phyloP scores from a whole-genome alignment of 2,113 vertebrate genomes.

The Noturus placidus region DNA sequence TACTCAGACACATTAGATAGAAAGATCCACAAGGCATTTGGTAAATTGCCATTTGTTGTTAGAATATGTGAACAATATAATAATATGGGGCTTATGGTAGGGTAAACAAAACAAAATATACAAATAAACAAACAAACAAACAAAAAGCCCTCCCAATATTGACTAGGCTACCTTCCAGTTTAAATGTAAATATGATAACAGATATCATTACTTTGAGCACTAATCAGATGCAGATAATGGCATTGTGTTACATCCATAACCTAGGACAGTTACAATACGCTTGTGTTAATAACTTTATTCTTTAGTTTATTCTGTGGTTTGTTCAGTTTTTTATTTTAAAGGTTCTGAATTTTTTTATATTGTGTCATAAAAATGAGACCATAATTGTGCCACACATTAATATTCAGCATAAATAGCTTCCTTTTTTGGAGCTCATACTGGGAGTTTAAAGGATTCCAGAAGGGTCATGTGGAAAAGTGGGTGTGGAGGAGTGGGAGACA shows the following conservation, averaged over 20 bases:
- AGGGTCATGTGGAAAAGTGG: not conserved
- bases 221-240: not conserved
- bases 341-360: constrained; percentile 4
- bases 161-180: not conserved
- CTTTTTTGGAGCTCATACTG: constrained; percentile 7
- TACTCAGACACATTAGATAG: too few species aligned
- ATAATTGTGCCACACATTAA: not conserved
- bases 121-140: too few species aligned
- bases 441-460: not conserved
- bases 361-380: not conserved
- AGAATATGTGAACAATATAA: too few species aligned
- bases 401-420: not conserved
- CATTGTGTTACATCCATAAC: not conserved
- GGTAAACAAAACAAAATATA: too few species aligned
- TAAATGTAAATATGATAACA: not conserved
- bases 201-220: not conserved
- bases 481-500: constrained; percentile 35
- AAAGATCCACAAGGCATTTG: too few species aligned
- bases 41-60: too few species aligned
- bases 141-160: too few species aligned
- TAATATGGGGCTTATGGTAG: too few species aligned
- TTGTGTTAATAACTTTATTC: not conserved
- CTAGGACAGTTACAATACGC: not conserved
- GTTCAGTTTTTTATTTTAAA: not conserved
- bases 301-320: not conserved